Percentiles rank a stretch among this genome's conserved stretches.
phyloP scores from a whole-genome alignment of 2,888 invertebrate species.

The Lasioglossum lativentre region DNA sequence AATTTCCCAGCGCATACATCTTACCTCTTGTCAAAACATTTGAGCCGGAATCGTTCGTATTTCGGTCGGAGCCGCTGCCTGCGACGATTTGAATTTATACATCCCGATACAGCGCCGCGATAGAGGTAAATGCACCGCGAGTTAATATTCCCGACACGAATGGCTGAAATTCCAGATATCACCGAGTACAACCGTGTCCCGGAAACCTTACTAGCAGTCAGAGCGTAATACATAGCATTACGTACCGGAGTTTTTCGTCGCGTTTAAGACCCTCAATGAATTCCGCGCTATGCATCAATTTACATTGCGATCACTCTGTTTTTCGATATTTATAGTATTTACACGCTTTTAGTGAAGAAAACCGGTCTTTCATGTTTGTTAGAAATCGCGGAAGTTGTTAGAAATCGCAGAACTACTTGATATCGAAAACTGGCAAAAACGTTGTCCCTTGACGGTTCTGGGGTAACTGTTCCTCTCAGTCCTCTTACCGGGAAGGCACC shows the following conservation, averaged over 20 bases:
- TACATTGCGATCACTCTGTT: background rate
- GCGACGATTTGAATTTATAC: conserved; percentile 53
- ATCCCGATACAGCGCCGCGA: conserved; percentile 41
- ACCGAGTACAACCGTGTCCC: conserved; percentile 31
- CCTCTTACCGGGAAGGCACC: too few relatives aligned
- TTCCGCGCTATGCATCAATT: background rate
- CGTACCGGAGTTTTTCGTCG: background rate
- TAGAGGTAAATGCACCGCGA: conserved; percentile 55
- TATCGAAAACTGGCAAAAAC: too few relatives aligned
- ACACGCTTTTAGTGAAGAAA: background rate
- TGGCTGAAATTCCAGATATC: conserved; percentile 61
- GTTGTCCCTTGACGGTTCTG: too few relatives aligned
- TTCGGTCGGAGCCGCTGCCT: conserved; percentile 16
- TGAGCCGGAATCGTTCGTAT: conserved; percentile 34
- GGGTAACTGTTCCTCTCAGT: too few relatives aligned
- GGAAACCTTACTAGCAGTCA: conserved; percentile 33
- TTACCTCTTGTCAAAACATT: conserved; percentile 31
- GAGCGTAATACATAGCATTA: conserved; percentile 25
- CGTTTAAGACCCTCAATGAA: background rate
- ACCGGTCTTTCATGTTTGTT: too few relatives aligned
- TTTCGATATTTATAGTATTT: background rate
- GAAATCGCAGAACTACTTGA: too few relatives aligned
- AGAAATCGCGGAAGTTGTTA: too few relatives aligned
- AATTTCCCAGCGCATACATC: conserved; percentile 39
- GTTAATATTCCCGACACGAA: conserved; percentile 65